Conservation (phyloP, 2,797 vertebrate genomes). For the Urosaurus nigricauda region DNA sequence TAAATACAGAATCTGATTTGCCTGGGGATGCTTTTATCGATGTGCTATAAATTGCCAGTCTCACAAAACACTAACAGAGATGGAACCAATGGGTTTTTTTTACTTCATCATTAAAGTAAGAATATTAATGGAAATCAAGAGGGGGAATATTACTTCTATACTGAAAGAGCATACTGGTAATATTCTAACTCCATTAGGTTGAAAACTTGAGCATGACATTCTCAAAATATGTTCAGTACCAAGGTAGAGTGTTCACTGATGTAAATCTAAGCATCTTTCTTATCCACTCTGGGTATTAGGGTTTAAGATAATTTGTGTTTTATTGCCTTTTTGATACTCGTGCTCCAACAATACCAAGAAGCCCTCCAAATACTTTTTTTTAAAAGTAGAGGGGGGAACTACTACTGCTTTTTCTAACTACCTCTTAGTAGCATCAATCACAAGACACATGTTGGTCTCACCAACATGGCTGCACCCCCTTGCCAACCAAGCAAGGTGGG, state of each 20-base stretch:
- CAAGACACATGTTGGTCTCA: background rate
- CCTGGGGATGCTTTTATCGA: background rate
- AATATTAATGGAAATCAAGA: background rate
- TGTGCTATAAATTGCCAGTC: accelerated
- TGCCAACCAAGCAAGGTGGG: no score
- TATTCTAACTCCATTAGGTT: background rate
- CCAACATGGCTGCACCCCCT: no score
- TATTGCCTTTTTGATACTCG: background rate
- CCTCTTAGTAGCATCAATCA: background rate
- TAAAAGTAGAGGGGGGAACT: background rate
- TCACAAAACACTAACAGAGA: slow-evolving; percentile 7
- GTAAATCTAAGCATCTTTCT: background rate
- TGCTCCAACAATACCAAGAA: background rate
- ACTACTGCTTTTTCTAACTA: background rate
- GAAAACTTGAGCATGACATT: background rate
- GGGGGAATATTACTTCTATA: background rate
- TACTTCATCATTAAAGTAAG: background rate
- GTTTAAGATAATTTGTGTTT: background rate
- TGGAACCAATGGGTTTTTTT: background rate
- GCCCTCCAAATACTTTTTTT: background rate
- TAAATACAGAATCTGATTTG: background rate
- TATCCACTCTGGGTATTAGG: background rate
- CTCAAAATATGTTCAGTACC: background rate
- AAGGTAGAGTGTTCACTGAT: background rate
- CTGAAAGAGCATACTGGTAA: background rate